Evolutionary conservation across 2,888 invertebrate species (phyloP), one percentile per base, ranked within the genome.

Genomic region (Hipparchia sbordonii): DNA sequence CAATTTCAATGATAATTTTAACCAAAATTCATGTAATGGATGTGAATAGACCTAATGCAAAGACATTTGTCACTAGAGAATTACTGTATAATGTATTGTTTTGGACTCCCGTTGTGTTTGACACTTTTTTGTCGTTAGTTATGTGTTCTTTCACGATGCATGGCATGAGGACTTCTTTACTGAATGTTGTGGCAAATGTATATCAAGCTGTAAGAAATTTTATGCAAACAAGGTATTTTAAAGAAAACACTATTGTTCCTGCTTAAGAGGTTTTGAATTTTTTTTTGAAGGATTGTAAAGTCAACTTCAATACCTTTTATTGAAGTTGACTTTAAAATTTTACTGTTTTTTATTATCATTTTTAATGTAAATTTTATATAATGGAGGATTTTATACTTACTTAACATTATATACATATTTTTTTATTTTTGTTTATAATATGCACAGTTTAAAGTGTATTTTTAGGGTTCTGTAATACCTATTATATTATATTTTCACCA

Each of bases 41-140:
- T 72, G 77, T 89, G 0, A 89, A 88, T 74, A 87, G 83, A 72
- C 74, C 84, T 1, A 85, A 85, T 77, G 76, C 85, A 10, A 91
- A 91, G 73, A 87, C 84, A 1, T 89, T 87, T 85, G 87, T 91
- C 1, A 89, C 85, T 13, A 82, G 90, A 69, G 92, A 93, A 76
- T 73, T 92, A n/a, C 74, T 93, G 12, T 93, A 91, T 69, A 93
- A 91, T 72, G 81, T 93, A 61, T 78, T 93, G 12, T 92, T 94
- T 79, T 94, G 94, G 94, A 90, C 89, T 23, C 93, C 93, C 0
- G 89, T 91, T 0, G 89, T 93, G 88, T 89, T 94, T 79, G 92
- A 94, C 74, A 90, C 90, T 52, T 88, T 92, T 79, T 72, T 94
- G 6, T 90, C 93, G 0, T 77, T 92, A 10, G 80, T 91, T 65